Evolutionary conservation across 2,888 invertebrate genomes (phyloP).

Genomic region (Drosophila putrida): DNA sequence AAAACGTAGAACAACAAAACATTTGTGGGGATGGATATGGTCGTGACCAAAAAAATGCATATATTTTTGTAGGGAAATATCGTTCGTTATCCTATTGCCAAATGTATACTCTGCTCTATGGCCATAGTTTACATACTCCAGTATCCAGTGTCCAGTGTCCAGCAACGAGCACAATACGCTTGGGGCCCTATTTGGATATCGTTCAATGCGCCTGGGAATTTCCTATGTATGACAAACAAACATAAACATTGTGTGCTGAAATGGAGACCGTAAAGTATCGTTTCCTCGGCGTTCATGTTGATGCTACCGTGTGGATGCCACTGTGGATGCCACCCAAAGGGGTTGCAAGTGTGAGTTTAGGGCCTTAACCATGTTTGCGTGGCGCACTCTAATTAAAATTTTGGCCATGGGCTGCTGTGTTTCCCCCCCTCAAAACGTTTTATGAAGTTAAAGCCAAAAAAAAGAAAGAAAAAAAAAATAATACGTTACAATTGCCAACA

Average conservation of each 20-base stretch:
- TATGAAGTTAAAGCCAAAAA: slow-evolving; percentile 48
- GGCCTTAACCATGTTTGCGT: slow-evolving; percentile 60
- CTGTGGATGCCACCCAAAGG: slow-evolving; percentile 2
- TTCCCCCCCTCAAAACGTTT: slow-evolving; percentile 52
- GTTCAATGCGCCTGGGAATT: slow-evolving; percentile 74
- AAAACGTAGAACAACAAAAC: slow-evolving; percentile 38
- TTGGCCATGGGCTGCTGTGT: slow-evolving; percentile 50
- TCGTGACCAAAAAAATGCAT: slow-evolving; percentile 56
- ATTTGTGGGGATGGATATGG: slow-evolving; percentile 31
- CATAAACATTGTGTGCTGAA: slow-evolving; percentile 72
- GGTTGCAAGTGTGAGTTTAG: neutral
- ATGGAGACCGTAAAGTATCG: slow-evolving; percentile 67
- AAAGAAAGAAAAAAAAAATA: slow-evolving; percentile 10
- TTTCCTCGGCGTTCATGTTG: slow-evolving; percentile 34
- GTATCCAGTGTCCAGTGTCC: slow-evolving; percentile 6
- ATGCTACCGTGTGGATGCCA: neutral
- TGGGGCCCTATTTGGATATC: slow-evolving; percentile 71
- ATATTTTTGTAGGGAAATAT: slow-evolving; percentile 43
- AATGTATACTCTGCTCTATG: slow-evolving; percentile 4
- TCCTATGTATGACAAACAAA: slow-evolving; percentile 78
- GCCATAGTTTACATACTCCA: slow-evolving; percentile 22
- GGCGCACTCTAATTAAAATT: slow-evolving; percentile 77
- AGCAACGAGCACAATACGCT: slow-evolving; percentile 61
- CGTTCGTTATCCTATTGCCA: slow-evolving; percentile 42
- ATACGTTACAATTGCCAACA: slow-evolving; percentile 54